Percentiles rank a stretch among this genome's conserved stretches.
Evolutionary conservation across 2,888 invertebrate genomes (phyloP).

Genomic region (Alitta virens): DNA sequence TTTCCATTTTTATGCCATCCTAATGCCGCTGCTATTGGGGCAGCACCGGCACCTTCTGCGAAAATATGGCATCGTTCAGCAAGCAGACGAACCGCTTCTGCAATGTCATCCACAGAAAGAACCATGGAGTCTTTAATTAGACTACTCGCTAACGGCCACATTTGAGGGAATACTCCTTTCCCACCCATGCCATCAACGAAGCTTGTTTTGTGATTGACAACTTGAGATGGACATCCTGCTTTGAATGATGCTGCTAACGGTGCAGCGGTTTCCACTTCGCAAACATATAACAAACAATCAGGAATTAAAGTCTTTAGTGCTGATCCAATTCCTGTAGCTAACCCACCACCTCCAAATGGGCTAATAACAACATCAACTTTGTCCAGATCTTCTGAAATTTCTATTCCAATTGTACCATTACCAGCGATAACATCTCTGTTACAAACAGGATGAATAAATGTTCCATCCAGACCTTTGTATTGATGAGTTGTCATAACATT

Average conservation of each 20-base stretch:
- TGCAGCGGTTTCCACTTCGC: slow-evolving; percentile 43
- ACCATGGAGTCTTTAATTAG: slow-evolving; percentile 42
- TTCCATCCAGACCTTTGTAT: slow-evolving; percentile 35
- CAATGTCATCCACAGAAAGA: slow-evolving; percentile 39
- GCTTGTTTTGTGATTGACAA: slow-evolving; percentile 34
- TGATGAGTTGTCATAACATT: slow-evolving; percentile 35
- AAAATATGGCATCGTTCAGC: slow-evolving; percentile 45
- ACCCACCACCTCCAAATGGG: slow-evolving; percentile 51
- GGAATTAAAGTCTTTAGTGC: slow-evolving; percentile 42
- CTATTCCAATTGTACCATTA: slow-evolving; percentile 51
- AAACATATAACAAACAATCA: slow-evolving; percentile 39
- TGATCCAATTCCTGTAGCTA: slow-evolving; percentile 45
- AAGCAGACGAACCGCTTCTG: slow-evolving; percentile 40
- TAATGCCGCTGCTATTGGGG: slow-evolving; percentile 40
- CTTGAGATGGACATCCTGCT: slow-evolving; percentile 33
- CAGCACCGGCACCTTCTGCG: slow-evolving; percentile 52
- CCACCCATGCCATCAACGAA: slow-evolving; percentile 52
- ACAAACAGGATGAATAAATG: slow-evolving; percentile 47
- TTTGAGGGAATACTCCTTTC: slow-evolving; percentile 37
- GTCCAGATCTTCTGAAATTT: slow-evolving; percentile 49
- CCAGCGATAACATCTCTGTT: slow-evolving; percentile 48
- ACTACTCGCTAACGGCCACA: slow-evolving; percentile 44
- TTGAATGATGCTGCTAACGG: slow-evolving; percentile 41
- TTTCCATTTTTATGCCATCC: slow-evolving; percentile 23
- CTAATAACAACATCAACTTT: slow-evolving; percentile 46